Base-by-base conservation (phyloP, 2,888 invertebrate species). In the Eupithecia exiguata region DNA sequence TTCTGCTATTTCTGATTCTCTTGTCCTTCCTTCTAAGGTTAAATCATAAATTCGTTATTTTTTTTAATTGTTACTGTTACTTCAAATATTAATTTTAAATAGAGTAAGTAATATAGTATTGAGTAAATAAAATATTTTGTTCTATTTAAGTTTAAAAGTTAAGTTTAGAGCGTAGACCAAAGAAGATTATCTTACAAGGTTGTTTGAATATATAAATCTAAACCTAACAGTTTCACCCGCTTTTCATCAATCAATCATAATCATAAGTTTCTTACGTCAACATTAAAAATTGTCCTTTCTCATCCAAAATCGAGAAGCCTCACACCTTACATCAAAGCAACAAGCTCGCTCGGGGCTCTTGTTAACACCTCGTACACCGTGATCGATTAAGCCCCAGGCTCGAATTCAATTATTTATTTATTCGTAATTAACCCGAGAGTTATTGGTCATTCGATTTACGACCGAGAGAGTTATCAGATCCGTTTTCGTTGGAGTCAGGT, bases 361-460 rank as follows among this genome's bases (percentile, higher is more conserved):
- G 94, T 94, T 94, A 94, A 89, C 94, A 93, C 93, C 92, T 94
- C 87, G 25, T 58, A 82, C 83, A 89, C 88, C 84, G 84, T 88
- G 92, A 92, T 92, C 93, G 92, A 92, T 94, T 93, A 92, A 87
- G 92, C 94, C 93, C 91, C 90, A 93, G 94, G 93, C 91, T 92
- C 92, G 92, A 93, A 92, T 94, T 94, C 94, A 94, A 94, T 95
- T 94, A 95, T 94, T 94, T 94, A 94, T 94, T 94, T 94, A 94
- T 95, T 94, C 94, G 94, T 94, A 94, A 95, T 95, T 94, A 94
- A 94, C 88, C 88, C 87, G 84, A 89, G 90, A 94, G 94, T 95
- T 94, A 94, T 65, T 92, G 91, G 89, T 81, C 86, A 79, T 78
- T 74, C 89, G 90, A 93, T 93, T 94, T 93, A 93, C 89, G 92